Conservation (phyloP, 2,888 invertebrate genomes). For the Watsonalla binaria region DNA sequence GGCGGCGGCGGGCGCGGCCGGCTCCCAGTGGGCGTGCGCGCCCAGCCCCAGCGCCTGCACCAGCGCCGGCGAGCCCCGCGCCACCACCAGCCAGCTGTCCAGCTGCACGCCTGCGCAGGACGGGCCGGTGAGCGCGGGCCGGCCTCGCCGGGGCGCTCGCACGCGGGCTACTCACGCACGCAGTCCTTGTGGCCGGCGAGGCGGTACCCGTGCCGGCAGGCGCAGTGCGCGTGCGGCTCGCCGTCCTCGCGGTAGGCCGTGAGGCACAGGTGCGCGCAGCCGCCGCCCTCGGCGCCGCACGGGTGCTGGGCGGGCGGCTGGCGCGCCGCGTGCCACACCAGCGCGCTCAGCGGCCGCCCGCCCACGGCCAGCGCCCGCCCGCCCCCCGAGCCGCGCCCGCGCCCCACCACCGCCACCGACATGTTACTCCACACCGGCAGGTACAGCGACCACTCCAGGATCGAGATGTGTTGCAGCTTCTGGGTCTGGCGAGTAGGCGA, state of each 20-base stretch:
- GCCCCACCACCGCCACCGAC: conserved; percentile 77
- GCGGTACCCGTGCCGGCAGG: conserved; percentile 85
- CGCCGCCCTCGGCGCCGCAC: conserved; percentile 82
- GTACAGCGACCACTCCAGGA: conserved; percentile 86
- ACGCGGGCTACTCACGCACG: conserved; percentile 65
- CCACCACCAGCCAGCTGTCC: conserved; percentile 79
- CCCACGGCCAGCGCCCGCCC: conserved; percentile 4
- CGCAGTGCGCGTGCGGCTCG: conserved; percentile 79
- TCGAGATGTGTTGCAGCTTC: conserved; percentile 83
- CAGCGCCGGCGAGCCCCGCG: conserved; percentile 79
- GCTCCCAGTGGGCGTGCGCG: conserved; percentile 71
- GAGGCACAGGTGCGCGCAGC: conserved; percentile 88
- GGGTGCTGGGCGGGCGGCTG: conserved; percentile 68
- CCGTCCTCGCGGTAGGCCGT: conserved; percentile 78
- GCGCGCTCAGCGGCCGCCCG: conserved; percentile 4
- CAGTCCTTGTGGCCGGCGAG: conserved; percentile 80
- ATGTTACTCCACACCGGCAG: conserved; percentile 85
- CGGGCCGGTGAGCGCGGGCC: not conserved
- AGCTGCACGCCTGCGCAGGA: conserved; percentile 68
- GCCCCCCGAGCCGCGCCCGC: conserved; percentile 20
- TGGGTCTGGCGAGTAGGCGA: conserved; percentile 65
- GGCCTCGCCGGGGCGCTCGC: not conserved
- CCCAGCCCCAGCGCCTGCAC: conserved; percentile 59
- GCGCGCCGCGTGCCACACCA: conserved; percentile 6
- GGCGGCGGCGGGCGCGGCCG: conserved; percentile 85